Base-by-base conservation (phyloP, 53 echinoderm and acorn worm species). In the Echinarachnius parma region DNA sequence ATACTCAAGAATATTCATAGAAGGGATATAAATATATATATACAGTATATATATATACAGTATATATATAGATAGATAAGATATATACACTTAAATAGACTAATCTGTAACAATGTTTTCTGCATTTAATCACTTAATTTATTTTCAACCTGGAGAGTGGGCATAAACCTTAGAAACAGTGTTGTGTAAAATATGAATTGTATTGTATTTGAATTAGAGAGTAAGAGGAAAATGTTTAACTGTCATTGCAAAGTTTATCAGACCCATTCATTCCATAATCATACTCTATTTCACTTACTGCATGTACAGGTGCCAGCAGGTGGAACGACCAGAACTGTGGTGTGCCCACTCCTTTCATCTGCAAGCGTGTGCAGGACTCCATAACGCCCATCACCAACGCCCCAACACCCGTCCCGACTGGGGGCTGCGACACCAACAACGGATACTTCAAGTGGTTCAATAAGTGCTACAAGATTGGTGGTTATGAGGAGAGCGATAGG, bases 241-340 rank as follows among this genome's bases (percentile, higher is more conserved):
- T 29, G 15, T 29, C 9, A 54, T 7, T 23, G 8, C 28, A 7
- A 2, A 30, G 28, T 11, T 0, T 4, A 18, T 34, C 4, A 0
- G 0, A 32, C 23, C 19, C 23, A 22, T 36, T 8, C 7, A 25
- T 2, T 21, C 25, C 22, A 11, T n/a, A n/a, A n/a, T n/a, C n/a
- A n/a, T n/a, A n/a, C 13, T 39, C 42, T 39, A 39, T 9, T 39
- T 39, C 13, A 7, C 42, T 39, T 39, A 39, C 42, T 39, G 7
- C 42, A 9, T 39, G 7, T 39, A 39, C 53, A 54, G 33, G 19
- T 33, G 46, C 71, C 53, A 86, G 89, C 26, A 42, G 61, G 28
- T 93, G 89, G 89, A 93, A 93, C 53, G 93, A 93, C 59, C 75
- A 79, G 35, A 89, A 93, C 80, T 93, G 93, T 50, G 93, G 93